Evolutionary conservation across 2,888 invertebrate genomes (phyloP).

Genomic region (Idaea straminata): DNA sequence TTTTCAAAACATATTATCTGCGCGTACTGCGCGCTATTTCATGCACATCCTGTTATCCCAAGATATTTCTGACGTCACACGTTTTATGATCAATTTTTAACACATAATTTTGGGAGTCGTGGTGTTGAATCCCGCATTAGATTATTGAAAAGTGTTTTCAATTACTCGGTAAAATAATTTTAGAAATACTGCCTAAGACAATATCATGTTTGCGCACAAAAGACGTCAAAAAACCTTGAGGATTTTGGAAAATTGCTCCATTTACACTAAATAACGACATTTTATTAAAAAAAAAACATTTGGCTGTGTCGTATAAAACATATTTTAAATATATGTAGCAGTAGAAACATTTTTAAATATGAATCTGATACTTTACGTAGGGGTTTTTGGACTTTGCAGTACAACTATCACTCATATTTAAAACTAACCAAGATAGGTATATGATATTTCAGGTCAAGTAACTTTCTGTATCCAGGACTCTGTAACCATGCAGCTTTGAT

Average conservation of each 20-base stretch:
- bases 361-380: not conserved
- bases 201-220: no score
- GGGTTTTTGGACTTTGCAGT: not conserved
- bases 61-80: not conserved
- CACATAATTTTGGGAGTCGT: no score
- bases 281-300: not conserved
- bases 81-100: not conserved
- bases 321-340: not conserved
- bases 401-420: not conserved
- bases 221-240: not conserved
- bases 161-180: no score
- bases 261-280: not conserved
- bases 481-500: no score
- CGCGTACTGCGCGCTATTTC: not conserved
- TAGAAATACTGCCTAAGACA: no score
- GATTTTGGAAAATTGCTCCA: not conserved
- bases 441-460: no score
- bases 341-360: not conserved
- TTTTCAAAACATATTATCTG: not conserved
- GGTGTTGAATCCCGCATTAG: no score
- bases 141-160: no score
- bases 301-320: not conserved
- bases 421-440: not conserved
- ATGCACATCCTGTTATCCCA: not conserved
- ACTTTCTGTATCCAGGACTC: no score